Evolutionary conservation across 2,888 invertebrate genomes (phyloP).

Genomic region (Aspidiotus rigidus): DNA sequence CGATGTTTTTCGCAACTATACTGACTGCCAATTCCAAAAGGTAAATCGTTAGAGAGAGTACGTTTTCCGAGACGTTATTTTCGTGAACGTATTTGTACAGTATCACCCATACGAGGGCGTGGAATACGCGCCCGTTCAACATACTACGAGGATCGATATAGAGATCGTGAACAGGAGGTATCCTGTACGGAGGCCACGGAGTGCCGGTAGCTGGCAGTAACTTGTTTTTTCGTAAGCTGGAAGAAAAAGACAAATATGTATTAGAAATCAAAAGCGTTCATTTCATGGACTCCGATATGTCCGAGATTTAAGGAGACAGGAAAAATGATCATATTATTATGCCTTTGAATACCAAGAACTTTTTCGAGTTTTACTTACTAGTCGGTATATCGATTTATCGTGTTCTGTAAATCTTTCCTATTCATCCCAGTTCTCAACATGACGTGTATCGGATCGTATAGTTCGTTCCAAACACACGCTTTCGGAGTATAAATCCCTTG

Average conservation of each 20-base stretch:
- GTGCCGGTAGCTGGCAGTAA: constrained; percentile 40
- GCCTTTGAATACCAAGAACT: too few species aligned
- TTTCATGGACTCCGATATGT: neutral
- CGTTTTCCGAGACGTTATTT: constrained; percentile 70
- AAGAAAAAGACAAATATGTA: constrained; percentile 44
- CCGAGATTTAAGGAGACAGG: constrained; percentile 40
- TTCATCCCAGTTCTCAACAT: constrained; percentile 74
- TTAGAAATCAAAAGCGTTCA: too few species aligned
- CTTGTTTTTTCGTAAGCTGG: constrained; percentile 38
- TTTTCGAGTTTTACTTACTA: constrained; percentile 19
- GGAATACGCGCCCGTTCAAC: constrained; percentile 53
- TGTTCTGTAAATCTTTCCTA: constrained; percentile 82
- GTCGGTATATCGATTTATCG: constrained; percentile 74
- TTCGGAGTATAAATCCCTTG: constrained; percentile 80
- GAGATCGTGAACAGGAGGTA: constrained; percentile 55
- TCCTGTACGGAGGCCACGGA: constrained; percentile 74
- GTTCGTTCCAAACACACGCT: constrained; percentile 77
- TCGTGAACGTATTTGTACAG: constrained; percentile 72
- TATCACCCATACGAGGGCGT: constrained; percentile 67
- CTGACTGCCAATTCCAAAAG: constrained; percentile 53
- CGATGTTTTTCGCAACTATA: neutral
- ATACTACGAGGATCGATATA: constrained; percentile 60
- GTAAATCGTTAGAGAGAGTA: constrained; percentile 78
- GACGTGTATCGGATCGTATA: constrained; percentile 91
- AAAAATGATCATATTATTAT: neutral